Percentiles rank a stretch among this genome's conserved stretches.
Evolutionary conservation across 1,140 invertebrate species (phyloP).

Genomic region (Tetramorium alpestre): DNA sequence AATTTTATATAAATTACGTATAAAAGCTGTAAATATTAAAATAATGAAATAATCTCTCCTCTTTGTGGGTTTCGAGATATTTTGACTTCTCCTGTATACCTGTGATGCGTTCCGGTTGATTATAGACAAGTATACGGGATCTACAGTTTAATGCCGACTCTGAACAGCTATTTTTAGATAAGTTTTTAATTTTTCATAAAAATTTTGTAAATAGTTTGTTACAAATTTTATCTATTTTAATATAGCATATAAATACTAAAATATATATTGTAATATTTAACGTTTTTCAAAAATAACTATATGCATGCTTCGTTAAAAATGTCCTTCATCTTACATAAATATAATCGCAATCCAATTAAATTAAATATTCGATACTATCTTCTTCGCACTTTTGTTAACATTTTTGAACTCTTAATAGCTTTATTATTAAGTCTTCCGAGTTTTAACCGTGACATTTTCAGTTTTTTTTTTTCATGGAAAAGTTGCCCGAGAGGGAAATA

Average conservation of each 20-base stretch:
- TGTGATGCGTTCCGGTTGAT: too few species aligned
- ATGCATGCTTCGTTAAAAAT: neutral
- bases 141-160: too few species aligned
- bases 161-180: too few species aligned
- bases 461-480: neutral
- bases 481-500: neutral
- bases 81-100: too few species aligned
- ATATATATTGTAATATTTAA: neutral
- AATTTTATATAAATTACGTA: too few species aligned
- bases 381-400: neutral
- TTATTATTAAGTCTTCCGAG: neutral
- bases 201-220: neutral
- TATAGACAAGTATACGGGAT: too few species aligned
- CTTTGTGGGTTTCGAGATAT: too few species aligned
- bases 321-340: neutral
- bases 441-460: slow-evolving; percentile 13
- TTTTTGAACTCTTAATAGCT: neutral
- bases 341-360: neutral
- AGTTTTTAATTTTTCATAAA: too few species aligned
- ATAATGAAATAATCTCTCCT: too few species aligned
- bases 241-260: neutral
- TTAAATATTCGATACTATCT: neutral
- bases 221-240: neutral
- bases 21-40: too few species aligned
- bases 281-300: neutral